phyloP scores from a whole-genome alignment of 2,797 vertebrate genomes.

The Avahi laniger region DNA sequence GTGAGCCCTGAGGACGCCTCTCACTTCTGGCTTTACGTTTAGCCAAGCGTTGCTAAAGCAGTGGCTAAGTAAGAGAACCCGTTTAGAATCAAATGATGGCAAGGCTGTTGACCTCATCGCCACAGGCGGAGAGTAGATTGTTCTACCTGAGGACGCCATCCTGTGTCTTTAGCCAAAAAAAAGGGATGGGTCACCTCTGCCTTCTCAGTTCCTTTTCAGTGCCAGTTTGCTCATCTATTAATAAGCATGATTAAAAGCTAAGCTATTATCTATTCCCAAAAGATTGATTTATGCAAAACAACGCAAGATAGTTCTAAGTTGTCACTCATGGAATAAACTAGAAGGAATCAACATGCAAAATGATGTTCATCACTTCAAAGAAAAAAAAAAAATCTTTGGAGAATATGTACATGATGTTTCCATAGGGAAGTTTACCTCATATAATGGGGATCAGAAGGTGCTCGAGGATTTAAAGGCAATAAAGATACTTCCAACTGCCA shows the following conservation, averaged over 20 bases:
- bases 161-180: conserved; percentile 61
- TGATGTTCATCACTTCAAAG: conserved; percentile 47
- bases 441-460: not conserved
- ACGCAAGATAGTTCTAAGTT: conserved; percentile 22
- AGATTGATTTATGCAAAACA: conserved; percentile 42
- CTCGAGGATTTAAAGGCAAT: not conserved
- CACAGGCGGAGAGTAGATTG: not conserved
- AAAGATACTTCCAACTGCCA: not conserved
- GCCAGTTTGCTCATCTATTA: not conserved
- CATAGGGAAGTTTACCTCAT: not conserved
- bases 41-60: conserved; percentile 84
- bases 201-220: conserved; percentile 54
- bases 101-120: conserved; percentile 85
- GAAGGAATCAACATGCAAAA: conserved; percentile 27
- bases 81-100: conserved; percentile 75
- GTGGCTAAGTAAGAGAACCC: conserved; percentile 87
- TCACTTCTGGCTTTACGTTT: conserved; percentile 85
- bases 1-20: conserved; percentile 85
- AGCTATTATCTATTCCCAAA: conserved; percentile 43
- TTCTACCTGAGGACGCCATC: not conserved
- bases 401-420: not conserved
- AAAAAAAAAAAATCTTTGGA: conserved; percentile 25
- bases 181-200: not conserved
- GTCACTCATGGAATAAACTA: not conserved
- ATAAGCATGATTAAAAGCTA: conserved; percentile 68